These are phyloP conservation scores for Acleris emargana DNA, from an alignment of 2,888 invertebrate species.

Conservation along the genomic window DNA sequence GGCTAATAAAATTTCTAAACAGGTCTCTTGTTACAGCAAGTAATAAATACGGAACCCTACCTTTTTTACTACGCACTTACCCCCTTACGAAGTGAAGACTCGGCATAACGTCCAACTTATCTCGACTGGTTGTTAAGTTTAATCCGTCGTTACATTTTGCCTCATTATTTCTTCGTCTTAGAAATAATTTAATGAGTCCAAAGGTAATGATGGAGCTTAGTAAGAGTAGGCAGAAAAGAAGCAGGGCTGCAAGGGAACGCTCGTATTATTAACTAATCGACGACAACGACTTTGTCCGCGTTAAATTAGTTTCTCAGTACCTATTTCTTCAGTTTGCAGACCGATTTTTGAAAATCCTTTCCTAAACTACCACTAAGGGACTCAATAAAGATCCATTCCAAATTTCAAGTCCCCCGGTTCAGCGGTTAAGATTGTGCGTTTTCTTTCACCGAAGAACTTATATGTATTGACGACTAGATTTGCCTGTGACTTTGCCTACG, in stretches of 20 bases:
- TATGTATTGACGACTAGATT: no score
- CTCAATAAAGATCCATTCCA: no score
- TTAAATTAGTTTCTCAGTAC: no score
- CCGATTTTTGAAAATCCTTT: no score
- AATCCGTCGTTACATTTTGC: conserved; percentile 27
- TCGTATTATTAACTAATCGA: neutral
- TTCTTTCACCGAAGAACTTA: no score
- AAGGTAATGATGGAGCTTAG: conserved; percentile 5
- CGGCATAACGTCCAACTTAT: conserved; percentile 33
- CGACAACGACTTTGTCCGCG: no score
- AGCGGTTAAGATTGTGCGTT: no score
- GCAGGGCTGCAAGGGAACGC: conserved; percentile 20
- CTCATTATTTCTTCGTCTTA: conserved; percentile 16
- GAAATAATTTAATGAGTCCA: conserved; percentile 23
- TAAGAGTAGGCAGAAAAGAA: conserved; percentile 16
- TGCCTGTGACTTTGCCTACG: no score
- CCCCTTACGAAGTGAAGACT: conserved; percentile 33
- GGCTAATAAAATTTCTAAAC: conserved; percentile 32
- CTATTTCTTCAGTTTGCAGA: no score
- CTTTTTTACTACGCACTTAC: conserved; percentile 32
- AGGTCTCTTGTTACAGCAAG: conserved; percentile 29
- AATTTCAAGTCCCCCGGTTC: no score
- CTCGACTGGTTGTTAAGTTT: conserved; percentile 24
- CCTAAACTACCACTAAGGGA: no score
- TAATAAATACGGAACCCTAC: conserved; percentile 31